A percentile compares a stretch with the other conserved stretches of the same genome.
Evolutionary conservation across 2,113 vertebrate genomes (phyloP).

Genomic region (Leptosomus discolor): DNA sequence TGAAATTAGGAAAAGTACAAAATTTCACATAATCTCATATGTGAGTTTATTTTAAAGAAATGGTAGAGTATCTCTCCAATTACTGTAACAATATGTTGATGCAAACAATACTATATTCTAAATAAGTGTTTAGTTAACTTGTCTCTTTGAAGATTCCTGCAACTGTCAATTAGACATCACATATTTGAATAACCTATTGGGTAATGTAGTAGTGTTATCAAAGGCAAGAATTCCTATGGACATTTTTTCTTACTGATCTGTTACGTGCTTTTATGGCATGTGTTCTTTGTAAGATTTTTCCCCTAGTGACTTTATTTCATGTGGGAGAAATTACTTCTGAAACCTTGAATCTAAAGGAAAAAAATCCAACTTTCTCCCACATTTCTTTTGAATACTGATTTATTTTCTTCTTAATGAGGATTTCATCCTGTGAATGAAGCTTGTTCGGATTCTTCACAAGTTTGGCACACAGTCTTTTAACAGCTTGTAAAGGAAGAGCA

Average conservation of each 20-base stretch:
- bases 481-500: background rate
- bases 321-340: background rate
- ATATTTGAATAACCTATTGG: background rate
- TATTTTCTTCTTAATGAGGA: background rate
- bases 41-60: background rate
- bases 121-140: background rate
- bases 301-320: background rate
- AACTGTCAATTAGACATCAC: background rate
- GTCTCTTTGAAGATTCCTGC: background rate
- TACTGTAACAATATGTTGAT: background rate
- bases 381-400: background rate
- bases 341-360: background rate
- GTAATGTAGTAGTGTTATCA: background rate
- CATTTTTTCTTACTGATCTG: background rate
- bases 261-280: background rate
- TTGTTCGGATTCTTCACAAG: background rate
- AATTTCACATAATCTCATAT: background rate
- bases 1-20: background rate
- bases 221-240: background rate
- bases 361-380: background rate
- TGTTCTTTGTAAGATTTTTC: background rate
- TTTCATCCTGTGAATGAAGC: background rate
- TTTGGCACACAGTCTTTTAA: background rate
- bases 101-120: background rate
- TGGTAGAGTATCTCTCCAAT: background rate